A percentile compares a stretch with the other conserved stretches of the same genome.
Conservation (phyloP, 1,140 invertebrate genomes). For the Drosophila ohnishii region DNA sequence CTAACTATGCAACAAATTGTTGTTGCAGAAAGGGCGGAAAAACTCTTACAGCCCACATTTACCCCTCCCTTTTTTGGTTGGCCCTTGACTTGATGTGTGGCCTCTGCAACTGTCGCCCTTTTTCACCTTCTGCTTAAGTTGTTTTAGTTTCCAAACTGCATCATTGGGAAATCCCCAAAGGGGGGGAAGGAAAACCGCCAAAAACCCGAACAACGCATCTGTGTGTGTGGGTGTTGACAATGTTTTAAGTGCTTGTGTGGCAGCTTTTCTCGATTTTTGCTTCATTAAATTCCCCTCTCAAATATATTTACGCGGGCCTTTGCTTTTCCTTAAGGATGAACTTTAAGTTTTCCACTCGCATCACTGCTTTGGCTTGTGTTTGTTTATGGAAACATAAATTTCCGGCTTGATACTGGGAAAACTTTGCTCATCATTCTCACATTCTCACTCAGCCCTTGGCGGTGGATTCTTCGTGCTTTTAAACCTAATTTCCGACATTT, state of each 20-base stretch:
- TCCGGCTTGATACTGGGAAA: constrained; percentile 29
- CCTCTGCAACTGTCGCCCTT: background rate
- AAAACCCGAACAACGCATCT: constrained; percentile 41
- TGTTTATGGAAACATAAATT: constrained; percentile 57
- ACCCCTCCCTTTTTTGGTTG: constrained; percentile 15
- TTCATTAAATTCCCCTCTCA: constrained; percentile 43
- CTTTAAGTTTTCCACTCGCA: constrained; percentile 8
- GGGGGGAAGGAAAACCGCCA: constrained; percentile 24
- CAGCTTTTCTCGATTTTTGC: constrained; percentile 34
- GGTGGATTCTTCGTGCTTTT: background rate
- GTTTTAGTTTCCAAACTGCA: constrained; percentile 38
- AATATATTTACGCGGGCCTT: background rate
- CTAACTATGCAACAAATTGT: constrained; percentile 70
- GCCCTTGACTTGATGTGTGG: constrained; percentile 38
- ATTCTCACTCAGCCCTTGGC: constrained; percentile 10
- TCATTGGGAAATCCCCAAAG: background rate
- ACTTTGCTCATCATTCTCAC: constrained; percentile 50
- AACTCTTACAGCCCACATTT: constrained; percentile 5
- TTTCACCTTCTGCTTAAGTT: constrained; percentile 34
- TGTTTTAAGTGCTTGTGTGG: constrained; percentile 55
- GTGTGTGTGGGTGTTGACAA: constrained; percentile 55
- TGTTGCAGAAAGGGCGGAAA: constrained; percentile 9
- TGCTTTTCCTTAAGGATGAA: constrained; percentile 1
- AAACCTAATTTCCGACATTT: constrained; percentile 13
- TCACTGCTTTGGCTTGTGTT: constrained; percentile 15